A percentile compares a stretch with the other conserved stretches of the same genome.
Evolutionary conservation across 1,140 invertebrate species (phyloP).

Genomic region (Gryon sp.): DNA sequence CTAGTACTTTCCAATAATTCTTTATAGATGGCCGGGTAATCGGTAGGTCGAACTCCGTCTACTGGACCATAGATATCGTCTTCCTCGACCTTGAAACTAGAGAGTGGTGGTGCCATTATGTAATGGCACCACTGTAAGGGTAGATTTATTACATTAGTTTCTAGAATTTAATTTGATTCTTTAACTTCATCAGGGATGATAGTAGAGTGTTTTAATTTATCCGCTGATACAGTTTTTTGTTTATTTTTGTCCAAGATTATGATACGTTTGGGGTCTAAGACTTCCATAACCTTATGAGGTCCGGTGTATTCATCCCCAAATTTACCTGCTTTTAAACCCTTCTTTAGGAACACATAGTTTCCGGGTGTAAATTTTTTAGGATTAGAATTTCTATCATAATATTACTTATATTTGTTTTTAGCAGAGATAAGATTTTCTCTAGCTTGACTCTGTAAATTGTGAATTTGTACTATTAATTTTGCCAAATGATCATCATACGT

Average conservation of each 20-base stretch:
- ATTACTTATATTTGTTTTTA: slow-evolving; percentile 29
- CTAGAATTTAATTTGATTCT: no score
- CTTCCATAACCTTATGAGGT: slow-evolving; percentile 8
- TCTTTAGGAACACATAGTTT: slow-evolving; percentile 20
- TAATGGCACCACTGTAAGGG: no score
- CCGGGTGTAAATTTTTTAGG: slow-evolving; percentile 2
- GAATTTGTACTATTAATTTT: slow-evolving; percentile 12
- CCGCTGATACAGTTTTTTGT: background rate
- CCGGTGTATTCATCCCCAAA: slow-evolving; percentile 14
- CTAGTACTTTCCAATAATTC: background rate
- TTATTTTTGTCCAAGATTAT: background rate
- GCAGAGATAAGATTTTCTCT: slow-evolving; percentile 13
- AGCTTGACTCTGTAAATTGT: slow-evolving; percentile 2
- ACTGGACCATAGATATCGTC: background rate
- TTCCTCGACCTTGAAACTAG: background rate
- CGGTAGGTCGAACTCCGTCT: background rate
- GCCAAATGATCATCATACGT: slow-evolving; percentile 29
- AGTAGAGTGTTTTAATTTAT: background rate
- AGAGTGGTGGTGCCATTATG: background rate
- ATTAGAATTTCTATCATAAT: slow-evolving; percentile 39
- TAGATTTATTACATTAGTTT: no score
- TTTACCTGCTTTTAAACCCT: slow-evolving; percentile 16
- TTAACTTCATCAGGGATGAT: background rate
- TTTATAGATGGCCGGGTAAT: background rate
- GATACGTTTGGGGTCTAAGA: background rate